These are phyloP conservation scores for Anser cygnoides DNA, from an alignment of 2,113 vertebrate genomes.

Conservation along the genomic window DNA sequence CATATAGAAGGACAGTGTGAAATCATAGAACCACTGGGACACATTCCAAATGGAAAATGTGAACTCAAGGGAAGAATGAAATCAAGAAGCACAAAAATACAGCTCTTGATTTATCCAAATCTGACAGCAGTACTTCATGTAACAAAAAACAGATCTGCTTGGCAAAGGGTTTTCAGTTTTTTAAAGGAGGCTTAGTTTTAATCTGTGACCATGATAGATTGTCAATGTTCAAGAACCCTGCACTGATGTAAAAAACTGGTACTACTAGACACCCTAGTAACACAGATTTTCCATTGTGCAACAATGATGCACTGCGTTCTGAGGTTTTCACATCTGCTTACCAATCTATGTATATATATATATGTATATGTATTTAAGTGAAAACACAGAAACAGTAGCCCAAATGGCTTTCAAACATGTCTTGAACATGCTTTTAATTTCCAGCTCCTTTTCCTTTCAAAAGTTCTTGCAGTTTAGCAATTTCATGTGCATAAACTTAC, in stretches of 20 bases:
- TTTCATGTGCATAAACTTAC: background rate
- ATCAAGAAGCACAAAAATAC: conserved; percentile 5
- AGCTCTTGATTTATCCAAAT: background rate
- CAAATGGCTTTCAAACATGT: background rate
- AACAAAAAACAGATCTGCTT: background rate
- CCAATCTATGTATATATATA: background rate
- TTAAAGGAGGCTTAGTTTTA: conserved; percentile 9
- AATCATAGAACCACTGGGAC: conserved; percentile 10
- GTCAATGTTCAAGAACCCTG: background rate
- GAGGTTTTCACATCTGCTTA: background rate
- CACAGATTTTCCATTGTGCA: background rate
- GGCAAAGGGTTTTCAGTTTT: background rate
- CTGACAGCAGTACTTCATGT: conserved; percentile 12
- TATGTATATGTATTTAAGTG: background rate
- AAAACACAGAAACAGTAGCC: background rate
- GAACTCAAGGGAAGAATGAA: background rate
- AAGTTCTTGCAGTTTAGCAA: background rate
- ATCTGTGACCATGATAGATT: background rate
- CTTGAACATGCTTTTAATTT: background rate
- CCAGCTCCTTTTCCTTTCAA: background rate
- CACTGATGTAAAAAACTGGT: background rate
- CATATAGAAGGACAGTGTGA: background rate
- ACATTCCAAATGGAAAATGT: conserved; percentile 1
- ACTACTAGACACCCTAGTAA: background rate
- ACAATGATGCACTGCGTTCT: background rate